Base-by-base conservation (phyloP, 2,797 vertebrate species). In the Rhadinocentrus ornatus region DNA sequence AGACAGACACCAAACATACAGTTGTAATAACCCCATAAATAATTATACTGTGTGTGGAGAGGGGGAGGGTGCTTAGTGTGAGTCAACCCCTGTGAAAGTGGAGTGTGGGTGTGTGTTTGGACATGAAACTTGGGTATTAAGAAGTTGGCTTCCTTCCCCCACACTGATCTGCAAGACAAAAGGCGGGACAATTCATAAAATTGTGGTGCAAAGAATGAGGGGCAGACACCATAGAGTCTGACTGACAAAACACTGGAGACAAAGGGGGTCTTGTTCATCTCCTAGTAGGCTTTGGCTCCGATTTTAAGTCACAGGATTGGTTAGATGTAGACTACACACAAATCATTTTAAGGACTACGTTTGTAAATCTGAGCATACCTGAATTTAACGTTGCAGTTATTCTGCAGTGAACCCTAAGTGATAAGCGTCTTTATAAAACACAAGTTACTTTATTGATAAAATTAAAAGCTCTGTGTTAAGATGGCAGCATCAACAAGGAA, bases 121-220 rank as follows among this genome's bases (percentile, higher is more conserved):
- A 74, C 71, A 81, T 82, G 83, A 88, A 88, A 41, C 66, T 52
- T 35, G 72, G 70, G 72, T 85, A 83, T 76, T 48, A 82, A 77
- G 48, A 70, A 81, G 67, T 78, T 75, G 10, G 26, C 56, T 75
- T 78, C 73, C 81, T 70, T 50, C 70, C 78, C 73, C 69, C 61
- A 53, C 66, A 37, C 73, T 77, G 53, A 86, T 87, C 87, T 86
- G 58, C 78, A 87, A 60, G 63, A 89, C 87, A 89, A 92, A 88
- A 88, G 84, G 67, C 2, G 62, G 66, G 56, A 75, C 69, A 69
- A 78, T 76, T 80, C 66, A 75, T 66, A 66, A 71, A 75, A 62
- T 22, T 62, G 69, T 0, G 1, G 31, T 61, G 24, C 50, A 63
- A 70, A 75, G 61, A 68, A 84, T 20, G 68, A 12, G 65, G 35